Percentiles rank a stretch among this genome's conserved stretches.
These are phyloP conservation scores for Apamea anceps DNA, from an alignment of 2,888 invertebrate genomes.

Conservation along the genomic window DNA sequence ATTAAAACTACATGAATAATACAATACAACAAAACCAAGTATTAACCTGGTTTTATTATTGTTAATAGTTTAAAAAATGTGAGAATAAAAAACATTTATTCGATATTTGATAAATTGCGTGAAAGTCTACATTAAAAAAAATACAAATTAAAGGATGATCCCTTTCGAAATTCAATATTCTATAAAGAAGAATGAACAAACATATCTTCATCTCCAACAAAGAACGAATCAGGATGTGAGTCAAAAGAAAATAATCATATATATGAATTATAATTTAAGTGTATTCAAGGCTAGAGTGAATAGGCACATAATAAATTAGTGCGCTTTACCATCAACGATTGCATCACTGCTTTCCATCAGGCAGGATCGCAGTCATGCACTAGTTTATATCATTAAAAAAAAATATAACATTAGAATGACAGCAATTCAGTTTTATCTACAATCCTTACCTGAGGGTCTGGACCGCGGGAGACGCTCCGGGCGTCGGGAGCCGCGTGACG, in stretches of 20 bases:
- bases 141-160: background rate
- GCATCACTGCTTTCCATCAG: no score
- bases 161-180: background rate
- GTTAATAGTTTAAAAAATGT: background rate
- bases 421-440: no score
- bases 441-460: background rate
- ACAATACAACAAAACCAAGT: background rate
- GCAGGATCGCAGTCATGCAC: no score
- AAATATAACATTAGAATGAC: background rate
- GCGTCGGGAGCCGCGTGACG: no score
- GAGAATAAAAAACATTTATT: background rate
- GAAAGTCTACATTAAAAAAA: no score
- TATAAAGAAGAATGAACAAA: background rate
- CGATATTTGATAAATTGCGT: background rate
- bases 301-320: no score
- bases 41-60: background rate
- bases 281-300: no score
- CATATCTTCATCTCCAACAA: background rate
- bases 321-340: no score
- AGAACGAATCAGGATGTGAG: background rate
- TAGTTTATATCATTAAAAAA: no score
- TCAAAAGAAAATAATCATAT: background rate
- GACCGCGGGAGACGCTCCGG: no score
- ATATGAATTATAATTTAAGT: no score
- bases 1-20: background rate